Evolutionary conservation across 1,140 invertebrate species (phyloP).

Genomic region (Aplysia californica): DNA sequence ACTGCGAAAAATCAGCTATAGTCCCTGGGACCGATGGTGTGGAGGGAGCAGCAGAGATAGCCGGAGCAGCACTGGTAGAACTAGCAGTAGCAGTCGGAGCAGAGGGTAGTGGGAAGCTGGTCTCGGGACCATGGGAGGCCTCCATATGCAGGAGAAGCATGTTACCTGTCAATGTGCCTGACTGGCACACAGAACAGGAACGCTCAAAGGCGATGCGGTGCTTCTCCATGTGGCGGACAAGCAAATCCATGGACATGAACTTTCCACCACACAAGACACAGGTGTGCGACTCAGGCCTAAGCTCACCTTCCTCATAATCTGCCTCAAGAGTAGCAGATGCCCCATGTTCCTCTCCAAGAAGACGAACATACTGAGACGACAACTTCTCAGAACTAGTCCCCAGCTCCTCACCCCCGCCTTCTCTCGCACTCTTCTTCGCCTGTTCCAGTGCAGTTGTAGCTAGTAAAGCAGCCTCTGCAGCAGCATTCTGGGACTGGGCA

Average conservation of each 20-base stretch:
- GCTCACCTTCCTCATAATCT: slow-evolving; percentile 26
- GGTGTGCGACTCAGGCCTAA: slow-evolving; percentile 14
- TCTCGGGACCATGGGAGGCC: slow-evolving; percentile 30
- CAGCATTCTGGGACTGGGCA: not conserved
- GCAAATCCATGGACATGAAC: slow-evolving; percentile 8
- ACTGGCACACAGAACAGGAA: slow-evolving; percentile 27
- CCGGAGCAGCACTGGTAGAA: not conserved
- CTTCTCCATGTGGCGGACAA: slow-evolving; percentile 28
- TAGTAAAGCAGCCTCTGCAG: slow-evolving; percentile 10
- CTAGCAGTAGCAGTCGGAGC: not conserved
- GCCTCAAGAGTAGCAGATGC: not conserved
- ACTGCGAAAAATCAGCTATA: slow-evolving; percentile 23
- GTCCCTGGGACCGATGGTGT: no score
- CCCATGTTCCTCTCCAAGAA: slow-evolving; percentile 21
- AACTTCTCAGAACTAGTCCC: slow-evolving; percentile 6
- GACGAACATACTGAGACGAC: slow-evolving; percentile 17
- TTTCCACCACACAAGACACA: slow-evolving; percentile 27
- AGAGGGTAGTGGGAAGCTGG: slow-evolving; percentile 18
- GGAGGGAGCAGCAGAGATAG: not conserved
- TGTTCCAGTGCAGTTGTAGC: slow-evolving; percentile 19
- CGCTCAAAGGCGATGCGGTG: slow-evolving; percentile 24
- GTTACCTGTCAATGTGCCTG: slow-evolving; percentile 22
- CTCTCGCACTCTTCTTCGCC: slow-evolving; percentile 11
- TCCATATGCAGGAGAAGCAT: slow-evolving; percentile 27
- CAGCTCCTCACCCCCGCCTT: slow-evolving; percentile 8